Conservation (phyloP, 2,888 invertebrate genomes). For the Apamea monoglypha region DNA sequence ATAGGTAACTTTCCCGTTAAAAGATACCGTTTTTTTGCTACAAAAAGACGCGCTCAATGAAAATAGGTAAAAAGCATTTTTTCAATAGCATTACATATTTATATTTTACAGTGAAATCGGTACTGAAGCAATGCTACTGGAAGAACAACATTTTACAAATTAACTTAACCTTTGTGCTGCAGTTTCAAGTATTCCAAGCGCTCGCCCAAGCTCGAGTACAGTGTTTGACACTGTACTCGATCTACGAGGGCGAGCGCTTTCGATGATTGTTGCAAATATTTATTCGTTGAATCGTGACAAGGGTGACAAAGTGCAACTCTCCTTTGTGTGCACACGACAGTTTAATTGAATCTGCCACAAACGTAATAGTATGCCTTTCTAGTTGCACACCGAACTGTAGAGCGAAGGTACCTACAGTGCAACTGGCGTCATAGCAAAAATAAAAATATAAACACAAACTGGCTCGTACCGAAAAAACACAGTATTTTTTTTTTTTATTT, state of each 20-base stretch:
- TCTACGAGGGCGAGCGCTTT: not conserved
- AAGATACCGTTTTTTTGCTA: not conserved
- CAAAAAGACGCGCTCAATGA: no score
- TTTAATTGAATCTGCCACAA: conserved; percentile 20
- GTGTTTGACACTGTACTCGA: no score
- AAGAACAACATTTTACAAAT: not conserved
- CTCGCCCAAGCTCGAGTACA: not conserved
- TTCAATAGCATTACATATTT: not conserved
- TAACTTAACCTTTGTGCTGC: not conserved
- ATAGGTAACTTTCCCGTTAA: not conserved
- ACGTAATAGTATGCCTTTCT: not conserved
- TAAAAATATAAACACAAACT: not conserved
- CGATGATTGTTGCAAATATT: conserved; percentile 19
- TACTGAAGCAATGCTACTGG: not conserved
- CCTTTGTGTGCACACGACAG: conserved; percentile 20
- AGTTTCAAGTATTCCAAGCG: not conserved
- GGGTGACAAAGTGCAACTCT: conserved; percentile 27
- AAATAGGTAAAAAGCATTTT: not conserved
- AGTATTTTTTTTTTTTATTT: no score
- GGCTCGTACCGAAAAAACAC: not conserved
- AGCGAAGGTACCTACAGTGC: no score
- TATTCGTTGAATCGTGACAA: conserved; percentile 1
- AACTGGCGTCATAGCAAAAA: not conserved
- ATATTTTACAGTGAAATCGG: not conserved
- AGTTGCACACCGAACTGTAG: not conserved